These are phyloP conservation scores for Hypomecis atomaria DNA, from an alignment of 2,888 invertebrate genomes.

Conservation along the genomic window DNA sequence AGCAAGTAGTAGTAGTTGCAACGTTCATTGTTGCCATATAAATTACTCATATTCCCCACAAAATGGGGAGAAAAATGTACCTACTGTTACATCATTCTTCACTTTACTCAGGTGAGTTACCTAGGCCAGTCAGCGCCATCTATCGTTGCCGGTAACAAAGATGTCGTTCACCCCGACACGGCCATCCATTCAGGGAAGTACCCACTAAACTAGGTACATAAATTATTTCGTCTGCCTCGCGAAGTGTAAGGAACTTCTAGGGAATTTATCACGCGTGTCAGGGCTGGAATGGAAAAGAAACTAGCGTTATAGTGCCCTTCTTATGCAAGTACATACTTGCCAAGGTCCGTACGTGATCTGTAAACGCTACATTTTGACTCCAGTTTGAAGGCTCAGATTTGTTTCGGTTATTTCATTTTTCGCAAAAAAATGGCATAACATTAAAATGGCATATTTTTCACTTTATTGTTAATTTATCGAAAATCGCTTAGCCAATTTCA, in stretches of 20 bases:
- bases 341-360: too few relatives aligned
- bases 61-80: conserved; percentile 4
- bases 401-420: too few relatives aligned
- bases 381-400: too few relatives aligned
- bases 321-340: too few relatives aligned
- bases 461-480: too few relatives aligned
- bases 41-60: not conserved
- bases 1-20: too few relatives aligned
- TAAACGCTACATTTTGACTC: too few relatives aligned
- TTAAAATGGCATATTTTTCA: too few relatives aligned
- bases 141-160: conserved; percentile 65
- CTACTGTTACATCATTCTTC: conserved; percentile 15
- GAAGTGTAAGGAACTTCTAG: conserved; percentile 80
- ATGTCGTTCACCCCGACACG: conserved; percentile 77
- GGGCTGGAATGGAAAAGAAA: conserved; percentile 42
- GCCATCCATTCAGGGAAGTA: conserved; percentile 77
- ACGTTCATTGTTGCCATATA: too few relatives aligned
- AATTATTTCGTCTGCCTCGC: conserved; percentile 82
- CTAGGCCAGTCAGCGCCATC: conserved; percentile 29
- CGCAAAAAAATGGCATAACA: too few relatives aligned
- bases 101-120: conserved; percentile 17
- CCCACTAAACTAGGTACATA: conserved; percentile 83
- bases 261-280: conserved; percentile 75
- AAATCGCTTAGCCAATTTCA: too few relatives aligned
- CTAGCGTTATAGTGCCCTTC: too few relatives aligned